phyloP scores from a whole-genome alignment of 2,797 vertebrate genomes.

The Gadopsis marmoratus region DNA sequence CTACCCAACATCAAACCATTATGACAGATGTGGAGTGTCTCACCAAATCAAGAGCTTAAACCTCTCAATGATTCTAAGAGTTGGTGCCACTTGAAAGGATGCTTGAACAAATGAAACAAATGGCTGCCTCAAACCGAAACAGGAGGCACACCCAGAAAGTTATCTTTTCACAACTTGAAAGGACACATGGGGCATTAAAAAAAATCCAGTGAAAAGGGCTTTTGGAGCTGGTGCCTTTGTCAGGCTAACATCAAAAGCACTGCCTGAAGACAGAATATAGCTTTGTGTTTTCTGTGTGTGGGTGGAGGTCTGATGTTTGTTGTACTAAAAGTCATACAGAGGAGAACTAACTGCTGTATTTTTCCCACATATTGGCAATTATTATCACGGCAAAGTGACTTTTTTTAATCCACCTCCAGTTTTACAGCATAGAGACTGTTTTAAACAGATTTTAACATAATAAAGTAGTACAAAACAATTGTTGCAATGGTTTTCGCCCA shows the following conservation, averaged over 20 bases:
- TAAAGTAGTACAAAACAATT: neutral
- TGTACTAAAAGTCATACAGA: slow-evolving; percentile 54
- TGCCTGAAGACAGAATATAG: slow-evolving; percentile 73
- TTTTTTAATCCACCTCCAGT: neutral
- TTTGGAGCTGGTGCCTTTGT: slow-evolving; percentile 81
- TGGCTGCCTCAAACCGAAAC: slow-evolving; percentile 69
- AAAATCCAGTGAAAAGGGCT: slow-evolving; percentile 74
- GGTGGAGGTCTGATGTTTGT: slow-evolving; percentile 72
- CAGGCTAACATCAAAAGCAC: slow-evolving; percentile 79
- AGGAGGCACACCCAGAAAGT: slow-evolving; percentile 76
- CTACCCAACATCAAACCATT: slow-evolving; percentile 35
- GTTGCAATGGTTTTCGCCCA: neutral
- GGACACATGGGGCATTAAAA: slow-evolving; percentile 69
- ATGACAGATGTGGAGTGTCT: slow-evolving; percentile 40
- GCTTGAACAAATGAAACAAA: slow-evolving; percentile 73
- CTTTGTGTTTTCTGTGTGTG: slow-evolving; percentile 76
- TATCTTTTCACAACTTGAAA: slow-evolving; percentile 80
- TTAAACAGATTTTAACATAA: neutral
- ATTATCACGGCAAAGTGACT: neutral
- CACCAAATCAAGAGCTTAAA: slow-evolving; percentile 51
- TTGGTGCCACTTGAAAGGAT: slow-evolving; percentile 69
- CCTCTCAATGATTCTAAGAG: slow-evolving; percentile 46
- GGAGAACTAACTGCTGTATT: slow-evolving; percentile 31
- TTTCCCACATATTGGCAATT: neutral
- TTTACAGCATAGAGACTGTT: neutral